Conservation (phyloP, 1,140 invertebrate species). For the Mya arenaria region DNA sequence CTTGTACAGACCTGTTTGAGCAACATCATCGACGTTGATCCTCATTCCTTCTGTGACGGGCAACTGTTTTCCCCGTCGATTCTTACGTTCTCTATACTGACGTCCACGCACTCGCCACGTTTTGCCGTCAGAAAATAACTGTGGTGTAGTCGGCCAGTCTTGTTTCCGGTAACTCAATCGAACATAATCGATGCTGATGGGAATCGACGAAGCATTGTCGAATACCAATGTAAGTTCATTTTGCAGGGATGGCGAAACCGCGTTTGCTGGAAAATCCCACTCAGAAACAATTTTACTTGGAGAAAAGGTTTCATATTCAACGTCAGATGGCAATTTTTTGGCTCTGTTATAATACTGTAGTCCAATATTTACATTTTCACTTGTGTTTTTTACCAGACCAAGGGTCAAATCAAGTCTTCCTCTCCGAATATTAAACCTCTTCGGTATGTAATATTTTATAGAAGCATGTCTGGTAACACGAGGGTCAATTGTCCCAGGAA, state of each 20-base stretch:
- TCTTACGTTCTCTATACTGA: neutral
- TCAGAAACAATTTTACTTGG: too few relatives aligned
- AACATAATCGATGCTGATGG: constrained; percentile 2
- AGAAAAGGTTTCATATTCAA: neutral
- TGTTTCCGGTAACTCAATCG: neutral
- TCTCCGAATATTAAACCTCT: neutral
- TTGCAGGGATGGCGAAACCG: neutral
- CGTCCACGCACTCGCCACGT: neutral
- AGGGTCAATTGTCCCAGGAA: constrained; percentile 8
- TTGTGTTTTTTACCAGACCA: neutral
- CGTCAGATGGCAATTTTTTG: neutral
- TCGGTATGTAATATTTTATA: constrained; percentile 3
- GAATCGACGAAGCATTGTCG: neutral
- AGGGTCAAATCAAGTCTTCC: neutral
- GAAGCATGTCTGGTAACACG: neutral
- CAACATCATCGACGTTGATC: too few relatives aligned
- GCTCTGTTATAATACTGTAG: neutral
- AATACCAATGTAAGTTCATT: constrained; percentile 6
- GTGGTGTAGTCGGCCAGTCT: neutral
- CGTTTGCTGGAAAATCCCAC: neutral
- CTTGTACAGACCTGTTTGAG: too few relatives aligned
- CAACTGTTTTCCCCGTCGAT: too few relatives aligned
- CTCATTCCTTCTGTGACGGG: too few relatives aligned
- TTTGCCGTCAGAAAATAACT: neutral
- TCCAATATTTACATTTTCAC: neutral